Conservation (phyloP, 2,797 vertebrate species). For the Acomys russatus region DNA sequence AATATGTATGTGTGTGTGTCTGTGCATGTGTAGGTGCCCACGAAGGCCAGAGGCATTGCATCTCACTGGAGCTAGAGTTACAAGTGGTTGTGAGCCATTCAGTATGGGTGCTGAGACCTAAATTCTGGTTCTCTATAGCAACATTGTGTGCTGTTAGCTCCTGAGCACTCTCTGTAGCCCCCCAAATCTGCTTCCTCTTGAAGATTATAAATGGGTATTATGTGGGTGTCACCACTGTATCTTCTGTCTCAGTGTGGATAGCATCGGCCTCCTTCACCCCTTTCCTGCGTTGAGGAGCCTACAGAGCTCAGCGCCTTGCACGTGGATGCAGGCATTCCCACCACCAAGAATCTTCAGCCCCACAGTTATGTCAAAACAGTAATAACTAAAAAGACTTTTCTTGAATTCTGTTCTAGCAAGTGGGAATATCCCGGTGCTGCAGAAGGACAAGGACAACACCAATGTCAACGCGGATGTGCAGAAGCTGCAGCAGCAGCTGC, state of each 20-base stretch:
- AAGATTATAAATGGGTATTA: constrained; percentile 26
- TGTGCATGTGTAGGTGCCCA: neutral
- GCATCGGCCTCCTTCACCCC: no score
- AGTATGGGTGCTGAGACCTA: neutral
- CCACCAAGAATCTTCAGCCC: neutral
- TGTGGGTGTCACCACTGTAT: neutral
- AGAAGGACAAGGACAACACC: constrained; percentile 99
- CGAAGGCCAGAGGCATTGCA: neutral
- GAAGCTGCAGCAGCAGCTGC: constrained; percentile 98
- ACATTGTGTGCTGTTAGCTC: no score
- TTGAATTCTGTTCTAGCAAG: constrained; percentile 92
- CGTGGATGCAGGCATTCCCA: neutral
- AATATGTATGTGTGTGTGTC: neutral
- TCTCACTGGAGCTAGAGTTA: neutral
- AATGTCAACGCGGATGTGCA: constrained; percentile 99
- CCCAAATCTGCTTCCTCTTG: neutral
- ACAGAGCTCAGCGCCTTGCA: neutral
- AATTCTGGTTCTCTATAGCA: neutral
- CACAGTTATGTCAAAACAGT: neutral
- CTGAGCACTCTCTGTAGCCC: neutral
- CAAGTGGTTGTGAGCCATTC: neutral
- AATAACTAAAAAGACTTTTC: constrained; percentile 54
- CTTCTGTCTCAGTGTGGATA: neutral
- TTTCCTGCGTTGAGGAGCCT: neutral
- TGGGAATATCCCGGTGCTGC: constrained; percentile 97